phyloP scores from a whole-genome alignment of 2,888 invertebrate species.

The Conchocele bisecta region DNA sequence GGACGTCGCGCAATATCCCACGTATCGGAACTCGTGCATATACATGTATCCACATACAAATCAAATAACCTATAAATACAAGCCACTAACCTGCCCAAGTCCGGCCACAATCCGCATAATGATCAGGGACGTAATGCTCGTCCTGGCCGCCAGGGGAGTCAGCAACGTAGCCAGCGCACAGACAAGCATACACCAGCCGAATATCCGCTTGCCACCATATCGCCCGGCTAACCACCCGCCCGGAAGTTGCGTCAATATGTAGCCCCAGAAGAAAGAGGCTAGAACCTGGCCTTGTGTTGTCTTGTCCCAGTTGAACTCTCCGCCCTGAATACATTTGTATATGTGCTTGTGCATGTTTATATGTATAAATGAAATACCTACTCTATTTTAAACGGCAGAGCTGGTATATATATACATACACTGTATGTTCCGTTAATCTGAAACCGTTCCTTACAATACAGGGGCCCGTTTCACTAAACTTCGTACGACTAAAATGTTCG shows the following conservation, averaged over 20 bases:
- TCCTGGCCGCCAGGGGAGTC: slow-evolving; percentile 89
- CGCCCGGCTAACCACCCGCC: slow-evolving; percentile 87
- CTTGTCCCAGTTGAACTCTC: slow-evolving; percentile 73
- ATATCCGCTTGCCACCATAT: slow-evolving; percentile 93
- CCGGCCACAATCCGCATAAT: slow-evolving; percentile 90
- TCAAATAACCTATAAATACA: no score
- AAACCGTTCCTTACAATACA: no score
- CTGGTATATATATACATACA: no score
- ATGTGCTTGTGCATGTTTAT: background rate
- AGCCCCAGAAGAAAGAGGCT: slow-evolving; percentile 80
- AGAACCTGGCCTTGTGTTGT: slow-evolving; percentile 75
- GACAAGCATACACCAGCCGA: slow-evolving; percentile 90
- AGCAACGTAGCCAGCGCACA: slow-evolving; percentile 92
- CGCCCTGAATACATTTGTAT: slow-evolving; percentile 41
- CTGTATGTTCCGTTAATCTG: no score
- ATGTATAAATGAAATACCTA: background rate
- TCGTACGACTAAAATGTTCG: no score
- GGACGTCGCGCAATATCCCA: no score
- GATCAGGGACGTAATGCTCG: slow-evolving; percentile 88
- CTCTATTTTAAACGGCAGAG: no score
- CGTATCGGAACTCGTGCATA: no score
- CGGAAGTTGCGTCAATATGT: slow-evolving; percentile 75
- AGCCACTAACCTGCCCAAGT: slow-evolving; percentile 89
- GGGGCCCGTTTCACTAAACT: no score
- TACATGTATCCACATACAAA: no score